Conservation (phyloP, 1,140 invertebrate genomes). For the Drosophila mauritiana region DNA sequence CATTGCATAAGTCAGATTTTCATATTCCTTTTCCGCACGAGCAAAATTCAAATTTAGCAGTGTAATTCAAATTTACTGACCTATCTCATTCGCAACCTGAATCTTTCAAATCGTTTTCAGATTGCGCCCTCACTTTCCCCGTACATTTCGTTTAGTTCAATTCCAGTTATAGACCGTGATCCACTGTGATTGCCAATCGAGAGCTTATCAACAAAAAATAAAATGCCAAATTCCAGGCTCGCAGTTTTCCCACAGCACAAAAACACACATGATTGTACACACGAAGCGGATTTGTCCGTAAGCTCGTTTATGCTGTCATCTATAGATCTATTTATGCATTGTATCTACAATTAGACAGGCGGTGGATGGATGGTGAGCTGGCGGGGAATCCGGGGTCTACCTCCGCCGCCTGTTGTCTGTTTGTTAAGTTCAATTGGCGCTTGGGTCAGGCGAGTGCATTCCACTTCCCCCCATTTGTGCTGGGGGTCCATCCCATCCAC, state of each 20-base stretch:
- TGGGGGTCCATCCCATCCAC: constrained; percentile 1
- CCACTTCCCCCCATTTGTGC: constrained; percentile 55
- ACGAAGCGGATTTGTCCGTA: constrained; percentile 9
- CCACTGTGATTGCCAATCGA: too few species aligned
- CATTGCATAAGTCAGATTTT: constrained; percentile 38
- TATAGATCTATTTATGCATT: constrained; percentile 68
- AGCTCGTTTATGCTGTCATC: constrained; percentile 46
- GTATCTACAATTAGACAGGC: constrained; percentile 73
- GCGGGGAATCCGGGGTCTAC: constrained; percentile 1
- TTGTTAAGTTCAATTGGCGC: constrained; percentile 80
- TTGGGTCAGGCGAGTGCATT: constrained; percentile 81
- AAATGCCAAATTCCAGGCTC: constrained; percentile 13
- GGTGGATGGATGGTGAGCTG: constrained; percentile 5
- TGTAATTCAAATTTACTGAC: neutral
- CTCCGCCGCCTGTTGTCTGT: constrained; percentile 57
- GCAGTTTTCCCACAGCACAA: constrained; percentile 40
- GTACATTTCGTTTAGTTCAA: too few species aligned
- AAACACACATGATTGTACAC: constrained; percentile 4
- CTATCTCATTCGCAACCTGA: too few species aligned
- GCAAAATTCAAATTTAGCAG: neutral
- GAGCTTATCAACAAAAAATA: too few species aligned
- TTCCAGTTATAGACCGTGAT: too few species aligned
- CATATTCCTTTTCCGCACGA: neutral
- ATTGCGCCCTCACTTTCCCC: too few species aligned
- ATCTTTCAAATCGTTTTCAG: too few species aligned